Base-by-base conservation (phyloP, 2,797 vertebrate genomes). In the Enteromius mattozi region DNA sequence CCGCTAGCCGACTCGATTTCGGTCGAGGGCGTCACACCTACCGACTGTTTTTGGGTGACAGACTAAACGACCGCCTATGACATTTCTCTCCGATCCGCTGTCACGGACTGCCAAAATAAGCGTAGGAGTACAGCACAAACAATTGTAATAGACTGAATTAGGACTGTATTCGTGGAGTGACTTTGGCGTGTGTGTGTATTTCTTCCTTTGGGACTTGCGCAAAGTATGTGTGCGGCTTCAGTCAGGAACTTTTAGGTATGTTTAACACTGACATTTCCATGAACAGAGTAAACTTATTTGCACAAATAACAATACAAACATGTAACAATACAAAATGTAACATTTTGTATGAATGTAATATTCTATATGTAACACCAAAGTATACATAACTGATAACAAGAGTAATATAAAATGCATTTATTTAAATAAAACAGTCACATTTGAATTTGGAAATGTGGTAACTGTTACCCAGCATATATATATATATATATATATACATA, bases 141-240 rank as follows among this genome's bases (percentile, higher is more conserved):
- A 45, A 12, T n/a, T 72, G 8, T 72, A 45, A 68, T 35, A 35
- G 78, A 68, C 63, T 68, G 63, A 80, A 81, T 40, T 59, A 42
- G 33, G 37, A 81, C 17, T 59, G 6, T 16, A 2, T 59, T 42
- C 0, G 2, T 42, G 8, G 65, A 69, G 47, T 24, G 49, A 70
- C 47, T 51, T 51, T 17, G 13, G 83, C 85, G 72, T 71, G 79
- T 78, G 37, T 33, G 82, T 75, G 85, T 77, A 85, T 82, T 49
- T 83, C 71, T 54, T n/a, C 30, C 30, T 56, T 54, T n/a, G 30
- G 33, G 19, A 35, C 30, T 56, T 37, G 3, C 4, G 6, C 40
- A 45, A 47, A 27, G 69, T 35, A 13, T 21, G 10, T 75, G 72
- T 75, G 17, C 9, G 12, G 47, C 4, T 54, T 54, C 5, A 14